Evolutionary conservation across 2,888 invertebrate species (phyloP), one percentile per base, ranked within the genome.

Genomic region (Cantharis rufa): DNA sequence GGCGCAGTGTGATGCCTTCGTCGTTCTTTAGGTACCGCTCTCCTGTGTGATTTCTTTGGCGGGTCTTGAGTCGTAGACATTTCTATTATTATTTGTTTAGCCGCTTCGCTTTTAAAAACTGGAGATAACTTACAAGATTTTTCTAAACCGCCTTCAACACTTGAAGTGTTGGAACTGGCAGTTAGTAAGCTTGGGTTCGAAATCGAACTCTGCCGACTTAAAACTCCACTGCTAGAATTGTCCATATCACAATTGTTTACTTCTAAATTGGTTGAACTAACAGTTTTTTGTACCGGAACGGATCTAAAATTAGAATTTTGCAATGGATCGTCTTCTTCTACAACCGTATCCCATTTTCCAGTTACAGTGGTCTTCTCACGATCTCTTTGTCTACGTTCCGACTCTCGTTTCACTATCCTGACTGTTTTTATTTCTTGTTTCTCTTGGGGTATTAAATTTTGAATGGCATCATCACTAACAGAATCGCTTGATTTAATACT

Each of bases 371-470:
- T 48, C 69, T 94, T 92, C 83, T 95, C 95, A 69, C 95, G 90
- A 83, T 95, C 95, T 69, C 95, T 90, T 85, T 95, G 95, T 0
- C 97, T 90, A 72, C 96, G 91, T 86, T 96, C 97, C 18, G 96
- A 95, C 86, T 97, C 96, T 13, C 97, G 90, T 88, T 98, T 98
- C 0, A 98, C 97, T 84, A 97, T 97, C 77, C 97, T 91, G 15
- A 98, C 97, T 0, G 97, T 97, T 90, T 97, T 96, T 76, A 96
- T 95, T 88, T 97, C 96, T 86, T 94, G 92, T 82, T 96, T 96
- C 85, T 97, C 97, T 75, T 94, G 93, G 1, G 90, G 86, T 7
- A 81, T 78, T 27, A 82, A 71, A 76, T 83, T 84, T 24, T 84
- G 81, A 10, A 82, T 80, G 16, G 83, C 84, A 71, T 87, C 86